A percentile compares a stretch with the other conserved stretches of the same genome.
Conservation (phyloP, 1,140 invertebrate species). For the Tetragonula clypearis region DNA sequence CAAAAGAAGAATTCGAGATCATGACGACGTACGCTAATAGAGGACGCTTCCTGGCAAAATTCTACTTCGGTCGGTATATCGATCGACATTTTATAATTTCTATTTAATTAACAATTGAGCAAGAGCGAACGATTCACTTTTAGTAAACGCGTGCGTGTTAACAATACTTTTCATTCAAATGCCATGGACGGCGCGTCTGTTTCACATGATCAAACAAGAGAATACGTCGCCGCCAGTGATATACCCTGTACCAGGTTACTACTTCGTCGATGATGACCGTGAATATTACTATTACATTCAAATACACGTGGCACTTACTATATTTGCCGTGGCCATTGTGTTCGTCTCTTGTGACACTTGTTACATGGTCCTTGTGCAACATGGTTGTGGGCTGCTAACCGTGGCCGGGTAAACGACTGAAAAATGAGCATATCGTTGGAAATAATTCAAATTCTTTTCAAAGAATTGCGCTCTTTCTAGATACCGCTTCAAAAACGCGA, state of each 20-base stretch:
- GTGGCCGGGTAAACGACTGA: background rate
- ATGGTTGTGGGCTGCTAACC: background rate
- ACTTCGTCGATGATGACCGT: background rate
- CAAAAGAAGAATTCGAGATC: background rate
- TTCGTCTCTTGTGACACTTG: background rate
- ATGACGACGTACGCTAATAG: background rate
- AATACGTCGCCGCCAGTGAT: background rate
- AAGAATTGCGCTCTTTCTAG: background rate
- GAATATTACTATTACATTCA: background rate
- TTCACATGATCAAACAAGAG: background rate
- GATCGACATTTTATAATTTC: background rate
- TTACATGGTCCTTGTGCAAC: background rate
- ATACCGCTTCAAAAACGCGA: slow-evolving; percentile 9
- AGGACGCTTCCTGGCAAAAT: background rate
- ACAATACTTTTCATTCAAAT: background rate
- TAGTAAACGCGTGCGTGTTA: background rate
- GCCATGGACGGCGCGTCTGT: background rate
- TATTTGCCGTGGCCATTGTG: background rate
- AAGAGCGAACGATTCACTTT: background rate
- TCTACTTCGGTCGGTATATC: background rate
- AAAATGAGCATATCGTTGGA: too few species aligned
- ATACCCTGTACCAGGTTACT: background rate
- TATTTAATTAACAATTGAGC: background rate
- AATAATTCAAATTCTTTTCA: background rate
- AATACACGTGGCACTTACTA: background rate